Percentiles rank a stretch among this genome's conserved stretches.
These are phyloP conservation scores for Trigoniulus corallinus DNA, from an alignment of 1,140 invertebrate species.

Conservation along the genomic window DNA sequence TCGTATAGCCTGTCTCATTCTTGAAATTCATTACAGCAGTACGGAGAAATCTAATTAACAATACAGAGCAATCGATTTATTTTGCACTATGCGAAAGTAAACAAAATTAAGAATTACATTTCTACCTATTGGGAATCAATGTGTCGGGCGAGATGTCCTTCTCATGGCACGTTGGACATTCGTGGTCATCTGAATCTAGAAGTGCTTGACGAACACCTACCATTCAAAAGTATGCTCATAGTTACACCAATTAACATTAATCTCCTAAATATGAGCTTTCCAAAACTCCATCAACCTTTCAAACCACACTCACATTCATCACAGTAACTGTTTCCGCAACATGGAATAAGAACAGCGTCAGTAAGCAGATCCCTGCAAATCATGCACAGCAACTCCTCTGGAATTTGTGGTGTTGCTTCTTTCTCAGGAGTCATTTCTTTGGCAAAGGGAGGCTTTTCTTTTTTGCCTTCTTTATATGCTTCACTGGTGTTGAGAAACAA, in stretches of 20 bases:
- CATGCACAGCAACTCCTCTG: constrained; percentile 75
- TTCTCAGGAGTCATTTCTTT: constrained; percentile 30
- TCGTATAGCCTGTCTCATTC: constrained; percentile 70
- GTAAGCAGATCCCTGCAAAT: constrained; percentile 84
- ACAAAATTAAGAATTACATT: background rate
- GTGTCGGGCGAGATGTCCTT: constrained; percentile 81
- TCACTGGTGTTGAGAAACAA: constrained; percentile 36
- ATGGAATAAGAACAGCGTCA: constrained; percentile 92
- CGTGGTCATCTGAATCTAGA: constrained; percentile 80
- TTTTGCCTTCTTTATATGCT: constrained; percentile 56
- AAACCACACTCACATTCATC: constrained; percentile 79
- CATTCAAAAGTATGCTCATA: constrained; percentile 15
- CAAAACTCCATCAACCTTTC: too few species aligned
- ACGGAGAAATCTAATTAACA: constrained; percentile 42
- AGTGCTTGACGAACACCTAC: constrained; percentile 72
- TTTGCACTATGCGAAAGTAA: background rate
- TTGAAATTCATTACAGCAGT: constrained; percentile 73
- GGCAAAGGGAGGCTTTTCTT: constrained; percentile 42
- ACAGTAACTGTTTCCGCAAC: constrained; percentile 94
- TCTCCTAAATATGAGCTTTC: constrained; percentile 4
- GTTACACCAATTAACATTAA: constrained; percentile 5
- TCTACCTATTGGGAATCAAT: constrained; percentile 66
- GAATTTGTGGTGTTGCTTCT: constrained; percentile 53
- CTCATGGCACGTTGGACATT: constrained; percentile 85
- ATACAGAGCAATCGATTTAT: background rate